A percentile compares a stretch with the other conserved stretches of the same genome.
phyloP scores from a whole-genome alignment of 1,140 invertebrate species.

The Chlorops oryzae region DNA sequence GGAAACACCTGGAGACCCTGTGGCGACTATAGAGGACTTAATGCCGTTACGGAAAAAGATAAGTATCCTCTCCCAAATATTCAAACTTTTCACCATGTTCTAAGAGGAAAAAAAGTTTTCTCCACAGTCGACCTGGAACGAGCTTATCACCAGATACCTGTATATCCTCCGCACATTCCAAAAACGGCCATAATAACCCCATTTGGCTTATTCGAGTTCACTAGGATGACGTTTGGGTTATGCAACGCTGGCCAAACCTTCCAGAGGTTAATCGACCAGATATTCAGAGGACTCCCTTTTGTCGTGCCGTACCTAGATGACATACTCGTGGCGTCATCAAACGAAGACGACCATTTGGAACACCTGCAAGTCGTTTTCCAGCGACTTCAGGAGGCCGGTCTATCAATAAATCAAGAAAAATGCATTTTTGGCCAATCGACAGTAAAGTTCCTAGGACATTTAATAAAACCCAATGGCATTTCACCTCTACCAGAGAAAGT shows the following conservation, averaged over 20 bases:
- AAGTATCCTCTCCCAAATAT: too few species aligned
- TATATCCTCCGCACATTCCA: constrained; percentile 28
- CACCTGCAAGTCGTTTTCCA: constrained; percentile 24
- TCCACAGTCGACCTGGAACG: constrained; percentile 50
- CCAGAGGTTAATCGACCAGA: not conserved
- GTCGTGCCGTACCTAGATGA: too few species aligned
- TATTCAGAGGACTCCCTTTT: not conserved
- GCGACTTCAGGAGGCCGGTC: constrained; percentile 23
- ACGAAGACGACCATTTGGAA: constrained; percentile 26
- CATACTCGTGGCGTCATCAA: constrained; percentile 33
- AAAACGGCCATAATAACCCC: constrained; percentile 45
- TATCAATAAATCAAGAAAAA: constrained; percentile 29
- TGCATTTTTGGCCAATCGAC: constrained; percentile 25
- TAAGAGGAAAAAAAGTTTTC: too few species aligned
- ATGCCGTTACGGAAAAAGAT: constrained; percentile 41
- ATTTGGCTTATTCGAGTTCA: constrained; percentile 36
- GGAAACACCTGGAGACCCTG: constrained; percentile 36
- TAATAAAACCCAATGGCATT: constrained; percentile 22
- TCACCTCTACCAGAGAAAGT: constrained; percentile 13
- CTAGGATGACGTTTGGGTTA: constrained; percentile 30
- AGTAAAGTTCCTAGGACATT: constrained; percentile 27
- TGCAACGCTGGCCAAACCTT: constrained; percentile 26
- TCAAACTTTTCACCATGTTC: too few species aligned
- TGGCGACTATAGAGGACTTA: constrained; percentile 47
- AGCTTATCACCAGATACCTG: constrained; percentile 50